Evolutionary conservation across 2,113 vertebrate genomes (phyloP).

Genomic region (Pagrus major): DNA sequence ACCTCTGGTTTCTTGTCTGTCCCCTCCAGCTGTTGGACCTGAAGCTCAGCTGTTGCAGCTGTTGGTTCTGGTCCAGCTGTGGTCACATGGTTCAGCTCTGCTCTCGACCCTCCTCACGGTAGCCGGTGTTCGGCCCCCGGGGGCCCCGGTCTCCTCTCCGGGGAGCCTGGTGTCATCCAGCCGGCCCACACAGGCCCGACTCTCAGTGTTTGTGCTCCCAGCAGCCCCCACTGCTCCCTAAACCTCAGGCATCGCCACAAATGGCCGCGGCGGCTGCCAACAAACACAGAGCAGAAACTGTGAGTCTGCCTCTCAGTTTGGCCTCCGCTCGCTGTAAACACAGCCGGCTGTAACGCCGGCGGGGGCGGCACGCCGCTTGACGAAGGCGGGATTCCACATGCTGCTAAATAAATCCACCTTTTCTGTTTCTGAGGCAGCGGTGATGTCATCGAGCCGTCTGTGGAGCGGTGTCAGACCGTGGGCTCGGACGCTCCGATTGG

Average conservation of each 20-base stretch:
- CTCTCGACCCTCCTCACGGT: constrained; percentile 16
- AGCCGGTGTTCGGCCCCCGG: constrained; percentile 36
- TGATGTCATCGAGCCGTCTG: constrained; percentile 77
- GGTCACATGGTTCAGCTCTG: constrained; percentile 21
- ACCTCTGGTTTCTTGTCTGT: too few species aligned
- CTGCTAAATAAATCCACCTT: constrained; percentile 62
- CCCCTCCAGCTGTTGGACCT: background rate
- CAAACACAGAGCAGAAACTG: constrained; percentile 76
- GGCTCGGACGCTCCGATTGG: constrained; percentile 51
- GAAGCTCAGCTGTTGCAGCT: background rate
- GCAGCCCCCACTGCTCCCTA: constrained; percentile 61
- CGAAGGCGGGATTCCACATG: constrained; percentile 76
- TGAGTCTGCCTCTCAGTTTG: constrained; percentile 68
- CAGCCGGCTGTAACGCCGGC: constrained; percentile 49
- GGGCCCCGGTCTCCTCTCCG: constrained; percentile 43
- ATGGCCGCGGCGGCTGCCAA: constrained; percentile 73
- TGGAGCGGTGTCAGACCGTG: constrained; percentile 55
- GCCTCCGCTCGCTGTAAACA: constrained; percentile 68
- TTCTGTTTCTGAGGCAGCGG: constrained; percentile 67
- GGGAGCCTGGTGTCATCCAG: constrained; percentile 39
- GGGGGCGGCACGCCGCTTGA: constrained; percentile 47
- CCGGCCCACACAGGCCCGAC: constrained; percentile 67
- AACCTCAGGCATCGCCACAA: constrained; percentile 82
- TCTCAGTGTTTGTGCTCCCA: constrained; percentile 39
- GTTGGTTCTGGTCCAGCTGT: constrained; percentile 41